Base-by-base conservation (phyloP, 2,888 invertebrate species). In the Lasioglossum zephyrum region DNA sequence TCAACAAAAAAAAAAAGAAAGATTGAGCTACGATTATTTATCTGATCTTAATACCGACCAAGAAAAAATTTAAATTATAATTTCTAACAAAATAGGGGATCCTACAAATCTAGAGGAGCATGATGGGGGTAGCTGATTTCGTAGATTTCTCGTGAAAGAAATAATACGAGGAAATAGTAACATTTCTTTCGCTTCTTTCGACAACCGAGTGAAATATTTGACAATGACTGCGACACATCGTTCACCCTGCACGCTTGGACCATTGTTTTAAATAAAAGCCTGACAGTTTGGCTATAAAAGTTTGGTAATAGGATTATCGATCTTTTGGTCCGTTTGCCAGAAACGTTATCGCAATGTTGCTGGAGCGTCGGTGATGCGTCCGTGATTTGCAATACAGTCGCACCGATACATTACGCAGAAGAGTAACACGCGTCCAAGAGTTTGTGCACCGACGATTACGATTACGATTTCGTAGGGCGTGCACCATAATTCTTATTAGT, bases 401-500 rank as follows among this genome's bases (percentile, higher is more conserved):
- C 13, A 26, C 13, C 26, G 18, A n/a, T 75, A 31, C 75, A 63
- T 49, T 53, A 26, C 22, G 2, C 39, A 39, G 16, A 39, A 53
- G 6, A 39, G 44, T 22, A 57, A 57, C 39, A 18, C 36, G 9
- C 49, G n/a, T 47, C 26, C 26, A n/a, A 57, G 75, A 16, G 18
- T 53, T 77, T 11, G 26, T 16, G 39, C 36, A 31, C 47, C n/a
- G 22, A 49, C 49, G 49, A n/a, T 57, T 47, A 41, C 36, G 36
- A 66, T 66, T 47, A 73, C n/a, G 44, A 66, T 66, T 76, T 81
- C 66, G 0, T 26, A 16, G 36, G n/a, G 26, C 18, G 75, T 36
- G 63, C 26, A 16, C 73, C 22, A 22, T 53, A 75, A 72, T 53
- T 60, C 53, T 60, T 66, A 63, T 39, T 77, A 75, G 36, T 16